A percentile compares a stretch with the other conserved stretches of the same genome.
phyloP scores from a whole-genome alignment of 2,888 invertebrate genomes.

The Notodonta dromedarius region DNA sequence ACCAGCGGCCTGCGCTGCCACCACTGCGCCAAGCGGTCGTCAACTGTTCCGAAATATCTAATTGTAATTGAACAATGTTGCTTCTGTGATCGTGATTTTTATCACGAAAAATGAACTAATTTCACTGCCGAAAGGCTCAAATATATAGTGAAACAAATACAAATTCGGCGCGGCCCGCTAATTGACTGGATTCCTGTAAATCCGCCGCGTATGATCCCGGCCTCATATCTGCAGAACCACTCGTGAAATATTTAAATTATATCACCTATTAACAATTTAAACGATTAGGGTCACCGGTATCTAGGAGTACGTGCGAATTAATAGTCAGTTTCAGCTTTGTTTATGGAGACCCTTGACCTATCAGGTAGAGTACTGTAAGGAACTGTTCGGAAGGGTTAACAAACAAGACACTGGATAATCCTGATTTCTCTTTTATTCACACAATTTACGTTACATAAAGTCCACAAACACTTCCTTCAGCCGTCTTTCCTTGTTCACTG shows the following conservation, averaged over 20 bases:
- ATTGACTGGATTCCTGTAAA: not conserved
- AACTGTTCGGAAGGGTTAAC: too few relatives aligned
- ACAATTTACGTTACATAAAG: too few relatives aligned
- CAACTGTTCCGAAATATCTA: too few relatives aligned
- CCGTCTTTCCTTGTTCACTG: too few relatives aligned
- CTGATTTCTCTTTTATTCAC: too few relatives aligned
- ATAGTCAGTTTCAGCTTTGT: slow-evolving; percentile 41
- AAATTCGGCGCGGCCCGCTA: not conserved
- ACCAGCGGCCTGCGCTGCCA: too few relatives aligned
- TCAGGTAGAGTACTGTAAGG: too few relatives aligned
- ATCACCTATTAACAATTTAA: slow-evolving; percentile 32
- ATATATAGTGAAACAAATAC: not conserved
- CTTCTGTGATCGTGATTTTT: too few relatives aligned
- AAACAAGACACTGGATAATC: too few relatives aligned
- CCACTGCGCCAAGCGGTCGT: too few relatives aligned
- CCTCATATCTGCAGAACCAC: not conserved
- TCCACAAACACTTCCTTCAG: too few relatives aligned
- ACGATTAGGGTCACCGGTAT: slow-evolving; percentile 37
- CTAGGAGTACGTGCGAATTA: slow-evolving; percentile 36
- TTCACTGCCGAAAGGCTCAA: not conserved
- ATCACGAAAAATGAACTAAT: not conserved
- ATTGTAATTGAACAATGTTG: too few relatives aligned
- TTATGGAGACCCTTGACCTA: slow-evolving; percentile 30
- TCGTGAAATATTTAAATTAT: slow-evolving; percentile 38
- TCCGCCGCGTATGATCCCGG: not conserved